These are phyloP conservation scores for Orchesellides sinensis DNA, from an alignment of 2,888 invertebrate genomes.

Conservation along the genomic window DNA sequence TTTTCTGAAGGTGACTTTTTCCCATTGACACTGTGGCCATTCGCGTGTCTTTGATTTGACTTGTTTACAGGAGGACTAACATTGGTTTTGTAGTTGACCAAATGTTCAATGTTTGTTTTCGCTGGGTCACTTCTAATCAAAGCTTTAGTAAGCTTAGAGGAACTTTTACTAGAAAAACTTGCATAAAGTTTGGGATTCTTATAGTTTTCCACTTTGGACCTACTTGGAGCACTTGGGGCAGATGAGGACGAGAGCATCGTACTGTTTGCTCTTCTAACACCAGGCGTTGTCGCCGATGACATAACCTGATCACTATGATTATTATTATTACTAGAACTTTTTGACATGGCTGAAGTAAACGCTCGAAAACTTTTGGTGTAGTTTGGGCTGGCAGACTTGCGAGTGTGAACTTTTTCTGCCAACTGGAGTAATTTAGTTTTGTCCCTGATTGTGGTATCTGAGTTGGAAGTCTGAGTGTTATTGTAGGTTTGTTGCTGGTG, in stretches of 20 bases:
- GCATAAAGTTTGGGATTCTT: slow-evolving; percentile 71
- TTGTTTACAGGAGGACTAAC: slow-evolving; percentile 2
- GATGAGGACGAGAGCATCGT: slow-evolving; percentile 40
- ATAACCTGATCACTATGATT: slow-evolving; percentile 31
- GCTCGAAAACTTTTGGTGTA: slow-evolving; percentile 62
- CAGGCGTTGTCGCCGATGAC: slow-evolving; percentile 30
- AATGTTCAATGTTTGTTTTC: slow-evolving; percentile 73
- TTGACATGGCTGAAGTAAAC: slow-evolving; percentile 49
- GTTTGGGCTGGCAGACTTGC: slow-evolving; percentile 54
- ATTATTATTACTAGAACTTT: slow-evolving; percentile 29
- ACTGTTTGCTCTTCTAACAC: slow-evolving; percentile 59
- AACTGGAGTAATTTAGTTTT: slow-evolving; percentile 68
- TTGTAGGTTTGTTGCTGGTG: slow-evolving; percentile 27
- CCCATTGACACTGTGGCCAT: slow-evolving; percentile 29
- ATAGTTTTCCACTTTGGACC: slow-evolving; percentile 47
- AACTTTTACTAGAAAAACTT: slow-evolving; percentile 71
- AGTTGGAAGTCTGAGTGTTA: slow-evolving; percentile 6
- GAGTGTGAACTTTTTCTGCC: slow-evolving; percentile 69
- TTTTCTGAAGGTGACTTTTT: slow-evolving; percentile 45
- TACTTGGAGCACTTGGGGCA: slow-evolving; percentile 35
- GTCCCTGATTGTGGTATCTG: slow-evolving; percentile 65
- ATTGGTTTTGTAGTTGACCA: slow-evolving; percentile 64
- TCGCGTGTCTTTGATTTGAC: too few relatives aligned
- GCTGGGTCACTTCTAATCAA: slow-evolving; percentile 70
- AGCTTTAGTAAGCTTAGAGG: slow-evolving; percentile 66